Evolutionary conservation across 2,797 vertebrate species (phyloP), one percentile per base, ranked within the genome.

Genomic region (Helostoma temminkii): DNA sequence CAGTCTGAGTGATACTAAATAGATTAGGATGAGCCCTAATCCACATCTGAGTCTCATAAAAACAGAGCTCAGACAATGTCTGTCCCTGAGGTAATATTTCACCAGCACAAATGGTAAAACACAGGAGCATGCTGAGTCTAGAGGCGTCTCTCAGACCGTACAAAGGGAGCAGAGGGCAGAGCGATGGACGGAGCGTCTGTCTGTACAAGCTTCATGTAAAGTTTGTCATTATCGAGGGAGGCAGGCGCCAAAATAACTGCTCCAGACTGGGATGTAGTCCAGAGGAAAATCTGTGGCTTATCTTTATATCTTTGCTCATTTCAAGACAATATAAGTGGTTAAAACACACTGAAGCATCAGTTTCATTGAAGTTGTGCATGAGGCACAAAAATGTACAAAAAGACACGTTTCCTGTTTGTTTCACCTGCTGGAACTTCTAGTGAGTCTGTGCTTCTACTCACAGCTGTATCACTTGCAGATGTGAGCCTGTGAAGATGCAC

Each of bases 1-100:
- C 58, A 28, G 74, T 46, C 66, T 64, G 53, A 71, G 61, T 45
- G 66, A 83, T 55, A 47, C 70, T 83, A 82, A 85, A 83, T 18
- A 74, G 76, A 87, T 80, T 34, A 74, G 43, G 59, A 76, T 46
- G 56, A 76, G 73, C 36, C 49, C 41, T 63, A 54, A 75, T 65
- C 76, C 68, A 49, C 18, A 4, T 70, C 58, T 65, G 70, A 9
- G 22, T 55, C 47, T 74, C 69, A 32, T 76, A 71, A 78, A 78
- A 65, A 58, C 54, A 67, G 56, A 60, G 30, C 50, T 53, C 65
- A 39, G 43, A 45, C 39, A 15, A 50, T 1, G 26, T 18, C 2
- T 50, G 47, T 45, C 54, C 49, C 47, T 3, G 0, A 64, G 74
- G 71, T 49, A 30, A 54, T 47, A 50, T 58, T 59, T 53, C 18